A percentile compares a stretch with the other conserved stretches of the same genome.
phyloP scores from a whole-genome alignment of 2,113 vertebrate genomes.

The Nothocercus nigrocapillus region DNA sequence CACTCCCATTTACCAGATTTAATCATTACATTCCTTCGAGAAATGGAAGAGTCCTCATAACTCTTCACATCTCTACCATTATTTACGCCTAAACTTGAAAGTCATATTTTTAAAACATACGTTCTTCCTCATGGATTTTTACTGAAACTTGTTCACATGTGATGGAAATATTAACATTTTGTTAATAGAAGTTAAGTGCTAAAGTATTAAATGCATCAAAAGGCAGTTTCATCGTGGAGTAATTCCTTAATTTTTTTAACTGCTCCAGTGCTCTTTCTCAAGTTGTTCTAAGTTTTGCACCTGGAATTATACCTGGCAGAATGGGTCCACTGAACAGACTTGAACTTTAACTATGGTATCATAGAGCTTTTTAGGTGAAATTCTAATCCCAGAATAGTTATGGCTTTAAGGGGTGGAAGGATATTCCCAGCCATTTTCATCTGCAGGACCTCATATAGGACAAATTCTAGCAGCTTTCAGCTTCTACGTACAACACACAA shows the following conservation, averaged over 20 bases:
- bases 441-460: not conserved
- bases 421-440: not conserved
- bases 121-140: not conserved
- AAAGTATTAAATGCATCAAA: not conserved
- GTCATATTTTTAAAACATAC: not conserved
- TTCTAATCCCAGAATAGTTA: not conserved
- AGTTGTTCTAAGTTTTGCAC: not conserved
- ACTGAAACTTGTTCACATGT: not conserved
- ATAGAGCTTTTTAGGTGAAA: not conserved
- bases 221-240: not conserved
- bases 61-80: not conserved
- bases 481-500: conserved; percentile 10
- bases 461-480: conserved; percentile 29
- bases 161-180: not conserved
- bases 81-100: not conserved
- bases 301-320: not conserved
- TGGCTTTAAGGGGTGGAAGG: not conserved
- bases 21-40: not conserved
- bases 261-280: not conserved
- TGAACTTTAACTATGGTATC: not conserved
- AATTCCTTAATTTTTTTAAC: not conserved
- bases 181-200: not conserved
- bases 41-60: not conserved
- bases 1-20: not conserved
- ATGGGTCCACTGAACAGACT: not conserved